Base-by-base conservation (phyloP, 1,140 invertebrate genomes). In the Samia ricini region DNA sequence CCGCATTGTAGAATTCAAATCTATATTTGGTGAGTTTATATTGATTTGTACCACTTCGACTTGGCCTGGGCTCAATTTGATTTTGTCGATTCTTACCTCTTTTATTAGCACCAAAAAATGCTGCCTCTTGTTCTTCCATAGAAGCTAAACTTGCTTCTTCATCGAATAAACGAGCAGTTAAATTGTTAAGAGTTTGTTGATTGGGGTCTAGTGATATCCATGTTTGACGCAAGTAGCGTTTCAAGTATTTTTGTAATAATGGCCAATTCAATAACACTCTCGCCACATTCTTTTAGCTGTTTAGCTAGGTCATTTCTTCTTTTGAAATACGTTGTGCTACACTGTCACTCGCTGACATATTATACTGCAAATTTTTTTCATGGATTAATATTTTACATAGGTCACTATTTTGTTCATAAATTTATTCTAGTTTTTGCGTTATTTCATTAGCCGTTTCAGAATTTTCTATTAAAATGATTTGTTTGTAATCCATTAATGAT, bases 91-190 rank as follows among this genome's bases (percentile, higher is more conserved):
- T 26, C 8, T 26, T 26, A 3, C 26, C 3, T 26, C 26, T 8
- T 26, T 26, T 26, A 26, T 26, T 3, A 8, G 26, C 3, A 26
- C 3, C 26, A 26, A 26, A 26, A 26, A 26, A 8, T 26, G 26
- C 26, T 26, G 26, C 8, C 8, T 26, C 26, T 8, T 26, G 60
- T 19, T 61, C 60, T 20, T 61, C 60, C 18, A 29, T 49, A 61
- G 24, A 0, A 0, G 18, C 20, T 52, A 50, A 21, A 18, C 68
- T 84, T 0, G 79, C 74, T 66, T 90, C 85, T 60, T 88, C 80
- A 67, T 84, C 79, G 12, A 89, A 50, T 19, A 86, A 68, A n/a
- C 83, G 68, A 15, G 77, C 68, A 20, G 85, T 86, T n/a, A 88
- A 54, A 67, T 88, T 86, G 18, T 56, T 6, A 15, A 87, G 49